Conservation (phyloP, 1,140 invertebrate genomes). For the Psix sp. region DNA sequence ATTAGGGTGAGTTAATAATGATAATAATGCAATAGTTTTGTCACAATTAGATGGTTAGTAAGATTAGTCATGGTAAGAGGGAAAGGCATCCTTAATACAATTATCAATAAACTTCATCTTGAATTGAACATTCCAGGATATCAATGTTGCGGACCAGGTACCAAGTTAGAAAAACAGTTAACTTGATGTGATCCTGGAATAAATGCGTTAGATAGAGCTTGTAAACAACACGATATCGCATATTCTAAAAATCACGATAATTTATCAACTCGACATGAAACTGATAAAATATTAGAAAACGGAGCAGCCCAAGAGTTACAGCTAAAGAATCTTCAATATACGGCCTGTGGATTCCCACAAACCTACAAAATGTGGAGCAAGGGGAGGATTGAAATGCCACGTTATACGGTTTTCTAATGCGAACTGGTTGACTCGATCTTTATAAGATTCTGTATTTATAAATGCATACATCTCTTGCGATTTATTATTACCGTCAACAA, state of each 20-base stretch:
- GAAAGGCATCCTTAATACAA: constrained; percentile 61
- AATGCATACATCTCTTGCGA: constrained; percentile 27
- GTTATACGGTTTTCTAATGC: constrained; percentile 34
- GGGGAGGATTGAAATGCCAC: constrained; percentile 63
- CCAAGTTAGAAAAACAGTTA: constrained; percentile 72
- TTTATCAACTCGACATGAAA: constrained; percentile 65
- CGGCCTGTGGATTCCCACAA: too few relatives aligned
- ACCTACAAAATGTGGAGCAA: constrained; percentile 55
- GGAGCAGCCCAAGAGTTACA: constrained; percentile 68
- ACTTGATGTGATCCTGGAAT: constrained; percentile 69
- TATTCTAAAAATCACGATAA: constrained; percentile 61
- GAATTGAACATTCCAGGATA: constrained; percentile 75
- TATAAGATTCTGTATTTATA: constrained; percentile 13
- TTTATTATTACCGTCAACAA: constrained; percentile 39
- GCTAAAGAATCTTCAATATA: constrained; percentile 62
- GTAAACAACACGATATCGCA: constrained; percentile 67
- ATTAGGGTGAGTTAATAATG: constrained; percentile 62
- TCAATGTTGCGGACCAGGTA: constrained; percentile 75
- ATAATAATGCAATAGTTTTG: constrained; percentile 68
- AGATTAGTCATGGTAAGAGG: constrained; percentile 12
- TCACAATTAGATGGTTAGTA: constrained; percentile 64
- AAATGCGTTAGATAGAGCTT: constrained; percentile 73
- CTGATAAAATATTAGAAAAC: constrained; percentile 68
- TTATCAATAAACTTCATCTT: constrained; percentile 71
- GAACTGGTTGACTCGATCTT: constrained; percentile 16